These are phyloP conservation scores for Paradoxurus hermaphroditus DNA, from an alignment of 2,113 vertebrate species.

Conservation along the genomic window DNA sequence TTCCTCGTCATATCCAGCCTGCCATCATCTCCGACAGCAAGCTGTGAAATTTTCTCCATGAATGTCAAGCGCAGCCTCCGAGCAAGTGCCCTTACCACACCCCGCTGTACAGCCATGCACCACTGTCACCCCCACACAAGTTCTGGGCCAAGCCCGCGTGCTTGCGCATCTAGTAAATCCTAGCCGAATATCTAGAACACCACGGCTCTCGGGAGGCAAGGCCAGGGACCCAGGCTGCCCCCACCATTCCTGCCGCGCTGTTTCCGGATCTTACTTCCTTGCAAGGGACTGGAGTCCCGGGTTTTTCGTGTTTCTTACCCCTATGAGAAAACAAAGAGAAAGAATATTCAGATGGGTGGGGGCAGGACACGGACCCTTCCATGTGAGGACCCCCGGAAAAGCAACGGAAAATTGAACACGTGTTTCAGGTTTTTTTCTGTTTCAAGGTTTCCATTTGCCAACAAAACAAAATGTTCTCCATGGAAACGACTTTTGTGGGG, in stretches of 20 bases:
- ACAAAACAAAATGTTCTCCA: not conserved
- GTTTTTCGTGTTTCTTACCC: not conserved
- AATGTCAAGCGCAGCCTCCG: fast-evolving
- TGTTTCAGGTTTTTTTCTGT: not conserved
- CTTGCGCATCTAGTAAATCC: not conserved
- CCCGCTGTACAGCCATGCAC: not conserved
- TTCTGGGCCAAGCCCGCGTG: fast-evolving
- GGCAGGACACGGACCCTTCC: fast-evolving
- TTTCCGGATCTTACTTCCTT: not conserved
- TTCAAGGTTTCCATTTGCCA: not conserved
- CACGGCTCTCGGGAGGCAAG: not conserved
- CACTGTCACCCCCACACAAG: fast-evolving
- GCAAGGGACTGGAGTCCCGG: not conserved
- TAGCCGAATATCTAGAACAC: not conserved
- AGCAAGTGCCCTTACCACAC: fast-evolving
- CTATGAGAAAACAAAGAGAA: not conserved
- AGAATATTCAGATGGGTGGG: not conserved
- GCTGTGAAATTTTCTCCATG: not conserved
- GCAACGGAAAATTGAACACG: not conserved
- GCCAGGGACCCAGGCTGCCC: not conserved
- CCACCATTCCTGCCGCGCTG: not conserved
- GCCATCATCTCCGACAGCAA: not conserved
- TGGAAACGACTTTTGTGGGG: not conserved
- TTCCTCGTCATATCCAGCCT: too few relatives aligned
- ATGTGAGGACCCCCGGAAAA: not conserved